Conservation (phyloP, 2,797 vertebrate genomes). For the Sebastes kiyomatsui region DNA sequence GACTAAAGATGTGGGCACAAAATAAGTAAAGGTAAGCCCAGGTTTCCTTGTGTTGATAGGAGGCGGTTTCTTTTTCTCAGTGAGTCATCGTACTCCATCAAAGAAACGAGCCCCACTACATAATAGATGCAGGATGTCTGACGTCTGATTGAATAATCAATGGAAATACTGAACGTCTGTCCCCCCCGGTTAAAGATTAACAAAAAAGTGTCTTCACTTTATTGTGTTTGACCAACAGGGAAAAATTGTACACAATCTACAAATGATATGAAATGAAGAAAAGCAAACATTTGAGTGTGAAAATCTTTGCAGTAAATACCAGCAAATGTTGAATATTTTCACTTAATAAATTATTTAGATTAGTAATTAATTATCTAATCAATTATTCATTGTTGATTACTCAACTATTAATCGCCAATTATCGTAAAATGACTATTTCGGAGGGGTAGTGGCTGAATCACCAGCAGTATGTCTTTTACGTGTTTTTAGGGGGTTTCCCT, state of each 20-base stretch:
- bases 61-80: background rate
- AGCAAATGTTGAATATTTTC: background rate
- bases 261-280: no score
- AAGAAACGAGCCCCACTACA: background rate
- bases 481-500: no score
- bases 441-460: no score
- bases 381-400: no score
- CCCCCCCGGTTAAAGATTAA: background rate
- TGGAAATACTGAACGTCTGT: background rate
- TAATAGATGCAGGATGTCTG: background rate
- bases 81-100: constrained; percentile 21
- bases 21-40: background rate
- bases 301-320: background rate
- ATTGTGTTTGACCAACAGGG: background rate
- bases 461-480: no score
- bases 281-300: background rate
- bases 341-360: background rate
- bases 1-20: background rate
- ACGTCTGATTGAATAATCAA: background rate
- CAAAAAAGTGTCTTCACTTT: background rate
- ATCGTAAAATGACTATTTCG: no score
- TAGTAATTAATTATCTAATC: background rate
- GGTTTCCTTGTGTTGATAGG: background rate
- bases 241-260: background rate
- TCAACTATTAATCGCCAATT: no score